Conservation (phyloP, 2,797 vertebrate species). For the Cephalopachus bancanus region DNA sequence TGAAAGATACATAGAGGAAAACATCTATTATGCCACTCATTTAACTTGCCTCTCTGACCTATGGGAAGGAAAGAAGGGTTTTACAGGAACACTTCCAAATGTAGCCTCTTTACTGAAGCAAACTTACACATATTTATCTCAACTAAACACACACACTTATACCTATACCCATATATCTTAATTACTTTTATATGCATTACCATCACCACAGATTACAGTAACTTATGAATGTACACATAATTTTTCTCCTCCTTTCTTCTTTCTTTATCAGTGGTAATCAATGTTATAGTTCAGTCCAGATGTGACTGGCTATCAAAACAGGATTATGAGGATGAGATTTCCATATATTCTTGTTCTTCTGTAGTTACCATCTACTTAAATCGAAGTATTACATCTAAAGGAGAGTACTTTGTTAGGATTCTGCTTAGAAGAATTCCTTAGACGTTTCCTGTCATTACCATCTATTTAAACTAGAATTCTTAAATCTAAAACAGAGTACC, state of each 20-base stretch:
- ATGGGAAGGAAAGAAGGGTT: not conserved
- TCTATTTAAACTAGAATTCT: not conserved
- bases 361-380: not conserved
- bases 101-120: not conserved
- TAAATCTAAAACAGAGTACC: conserved; percentile 46
- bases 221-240: not conserved
- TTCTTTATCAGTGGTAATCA: not conserved
- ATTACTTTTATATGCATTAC: not conserved
- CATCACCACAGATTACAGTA: not conserved
- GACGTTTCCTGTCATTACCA: not conserved
- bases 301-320: not conserved
- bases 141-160: not conserved
- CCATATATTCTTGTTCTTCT: not conserved
- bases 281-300: not conserved
- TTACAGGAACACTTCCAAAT: not conserved
- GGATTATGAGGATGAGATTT: not conserved
- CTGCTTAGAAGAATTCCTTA: too few species aligned
- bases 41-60: not conserved
- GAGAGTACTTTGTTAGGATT: not conserved
- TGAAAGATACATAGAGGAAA: not conserved
- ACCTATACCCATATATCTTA: not conserved
- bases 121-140: not conserved
- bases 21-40: not conserved
- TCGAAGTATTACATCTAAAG: conserved; percentile 32
- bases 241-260: not conserved